phyloP scores from a whole-genome alignment of 1,140 invertebrate species.

The Diplogasteroides magnus region DNA sequence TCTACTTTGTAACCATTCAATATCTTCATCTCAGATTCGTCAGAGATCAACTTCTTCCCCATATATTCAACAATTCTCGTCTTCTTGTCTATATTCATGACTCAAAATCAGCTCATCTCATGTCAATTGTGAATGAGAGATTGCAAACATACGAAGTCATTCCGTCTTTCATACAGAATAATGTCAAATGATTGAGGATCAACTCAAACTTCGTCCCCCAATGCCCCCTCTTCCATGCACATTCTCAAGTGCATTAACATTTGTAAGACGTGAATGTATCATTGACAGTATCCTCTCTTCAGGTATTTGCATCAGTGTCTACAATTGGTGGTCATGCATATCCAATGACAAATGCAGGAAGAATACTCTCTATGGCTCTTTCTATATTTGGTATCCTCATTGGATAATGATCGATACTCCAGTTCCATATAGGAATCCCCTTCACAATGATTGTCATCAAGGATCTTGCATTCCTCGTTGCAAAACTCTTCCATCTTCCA shows the following conservation, averaged over 20 bases:
- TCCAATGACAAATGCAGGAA: constrained; percentile 12
- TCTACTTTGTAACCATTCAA: too few relatives aligned
- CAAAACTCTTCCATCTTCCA: constrained; percentile 18
- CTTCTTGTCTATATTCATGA: constrained; percentile 17
- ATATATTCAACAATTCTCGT: constrained; percentile 21
- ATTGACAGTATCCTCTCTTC: not conserved
- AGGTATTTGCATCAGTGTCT: constrained; percentile 16
- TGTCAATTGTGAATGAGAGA: constrained; percentile 10
- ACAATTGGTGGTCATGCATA: constrained; percentile 15
- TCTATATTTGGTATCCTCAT: not conserved
- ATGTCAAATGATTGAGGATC: constrained; percentile 5
- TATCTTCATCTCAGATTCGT: constrained; percentile 8
- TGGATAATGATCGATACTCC: not conserved
- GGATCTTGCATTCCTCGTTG: constrained; percentile 18
- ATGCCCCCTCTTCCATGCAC: constrained; percentile 15
- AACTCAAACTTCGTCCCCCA: constrained; percentile 15
- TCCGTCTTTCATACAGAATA: too few relatives aligned
- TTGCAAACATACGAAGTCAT: constrained; percentile 6
- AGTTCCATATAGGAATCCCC: constrained; percentile 6
- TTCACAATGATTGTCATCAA: constrained; percentile 24
- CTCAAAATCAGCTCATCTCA: constrained; percentile 16
- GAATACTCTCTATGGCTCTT: constrained; percentile 11
- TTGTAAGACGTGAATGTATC: constrained; percentile 6
- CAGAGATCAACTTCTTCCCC: constrained; percentile 6
- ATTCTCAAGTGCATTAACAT: constrained; percentile 10